Conservation (phyloP, 2,797 vertebrate species). For the Coregonus ussuriensis region DNA sequence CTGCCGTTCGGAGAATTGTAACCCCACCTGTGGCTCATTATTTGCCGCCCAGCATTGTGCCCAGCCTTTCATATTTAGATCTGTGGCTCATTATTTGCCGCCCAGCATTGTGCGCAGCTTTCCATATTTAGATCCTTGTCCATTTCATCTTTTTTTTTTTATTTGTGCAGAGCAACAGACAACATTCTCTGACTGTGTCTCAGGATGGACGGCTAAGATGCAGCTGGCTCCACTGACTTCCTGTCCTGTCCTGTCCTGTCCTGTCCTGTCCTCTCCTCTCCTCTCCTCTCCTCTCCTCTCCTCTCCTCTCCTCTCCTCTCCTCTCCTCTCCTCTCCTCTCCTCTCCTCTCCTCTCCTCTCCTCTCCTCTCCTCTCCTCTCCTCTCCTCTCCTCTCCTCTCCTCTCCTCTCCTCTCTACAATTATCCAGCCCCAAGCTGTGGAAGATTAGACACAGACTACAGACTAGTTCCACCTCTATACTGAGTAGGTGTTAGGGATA, state of each 20-base stretch:
- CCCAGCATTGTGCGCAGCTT: constrained; percentile 48
- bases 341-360: background rate
- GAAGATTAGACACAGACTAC: constrained; percentile 74
- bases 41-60: constrained; percentile 51
- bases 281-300: constrained; percentile 35
- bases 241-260: constrained; percentile 26
- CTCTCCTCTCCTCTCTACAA: constrained; percentile 44
- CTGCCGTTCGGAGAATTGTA: constrained; percentile 52
- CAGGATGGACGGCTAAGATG: constrained; percentile 46
- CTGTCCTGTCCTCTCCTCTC: too few relatives aligned
- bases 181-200: constrained; percentile 51
- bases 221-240: constrained; percentile 64
- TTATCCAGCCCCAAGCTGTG: constrained; percentile 49
- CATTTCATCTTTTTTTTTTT: constrained; percentile 48
- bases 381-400: constrained; percentile 35
- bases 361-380: too few relatives aligned
- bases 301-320: constrained; percentile 35
- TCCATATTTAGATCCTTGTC: constrained; percentile 70
- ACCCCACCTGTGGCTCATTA: constrained; percentile 76
- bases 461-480: constrained; percentile 48
- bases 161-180: constrained; percentile 60
- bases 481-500: constrained; percentile 62
- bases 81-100: constrained; percentile 74
- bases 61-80: constrained; percentile 68
- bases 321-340: constrained; percentile 48